Percentiles rank a stretch among this genome's conserved stretches.
Evolutionary conservation across 2,797 vertebrate genomes (phyloP).

Genomic region (Mus spretus): DNA sequence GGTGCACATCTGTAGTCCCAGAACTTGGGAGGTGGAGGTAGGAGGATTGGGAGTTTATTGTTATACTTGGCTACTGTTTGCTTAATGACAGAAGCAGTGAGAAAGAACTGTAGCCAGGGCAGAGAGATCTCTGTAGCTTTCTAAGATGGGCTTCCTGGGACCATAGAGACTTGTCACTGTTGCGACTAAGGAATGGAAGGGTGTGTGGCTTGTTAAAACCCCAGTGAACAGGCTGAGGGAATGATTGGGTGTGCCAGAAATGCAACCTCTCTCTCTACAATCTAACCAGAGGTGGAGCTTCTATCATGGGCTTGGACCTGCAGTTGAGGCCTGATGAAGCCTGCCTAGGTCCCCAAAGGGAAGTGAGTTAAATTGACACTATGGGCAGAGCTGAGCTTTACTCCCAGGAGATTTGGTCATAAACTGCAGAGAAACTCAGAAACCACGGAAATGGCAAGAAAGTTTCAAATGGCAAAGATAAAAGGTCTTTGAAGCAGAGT

Average conservation of each 20-base stretch:
- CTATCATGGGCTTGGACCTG: not conserved
- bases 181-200: conserved; percentile 21
- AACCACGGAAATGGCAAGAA: not conserved
- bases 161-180: not conserved
- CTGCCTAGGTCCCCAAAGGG: not conserved
- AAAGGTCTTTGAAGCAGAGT: not conserved
- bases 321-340: conserved; percentile 30
- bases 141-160: conserved; percentile 19
- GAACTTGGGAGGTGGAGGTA: not conserved
- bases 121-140: not conserved
- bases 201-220: not conserved
- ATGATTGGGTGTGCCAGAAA: not conserved
- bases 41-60: too few relatives aligned
- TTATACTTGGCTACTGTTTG: not conserved
- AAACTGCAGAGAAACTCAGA: not conserved
- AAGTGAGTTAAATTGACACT: not conserved
- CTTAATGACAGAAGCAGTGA: not conserved
- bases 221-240: not conserved
- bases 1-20: not conserved
- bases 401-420: not conserved
- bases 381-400: not conserved
- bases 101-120: not conserved
- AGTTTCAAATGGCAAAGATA: not conserved
- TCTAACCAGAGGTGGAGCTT: not conserved
- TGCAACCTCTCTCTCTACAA: not conserved